Evolutionary conservation across 2,113 vertebrate genomes (phyloP).

Genomic region (Sebastes fasciatus): DNA sequence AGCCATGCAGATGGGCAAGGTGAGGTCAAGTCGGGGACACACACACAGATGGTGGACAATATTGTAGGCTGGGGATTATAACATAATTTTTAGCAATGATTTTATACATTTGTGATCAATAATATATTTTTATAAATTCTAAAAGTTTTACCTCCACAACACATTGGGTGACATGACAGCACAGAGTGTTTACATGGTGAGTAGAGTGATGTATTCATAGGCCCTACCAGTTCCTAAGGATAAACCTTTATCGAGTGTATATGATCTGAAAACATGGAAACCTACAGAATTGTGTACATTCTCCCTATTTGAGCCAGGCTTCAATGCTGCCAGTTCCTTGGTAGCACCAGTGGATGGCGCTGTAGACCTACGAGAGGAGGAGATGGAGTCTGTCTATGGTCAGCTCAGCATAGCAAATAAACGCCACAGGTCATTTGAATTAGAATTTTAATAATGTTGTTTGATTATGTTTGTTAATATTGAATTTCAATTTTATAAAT

Average conservation of each 20-base stretch:
- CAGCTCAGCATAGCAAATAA: background rate
- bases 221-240: background rate
- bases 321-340: background rate
- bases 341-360: constrained; percentile 55
- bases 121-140: too few species aligned
- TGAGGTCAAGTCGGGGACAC: too few species aligned
- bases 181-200: constrained; percentile 30
- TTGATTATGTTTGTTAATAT: too few species aligned
- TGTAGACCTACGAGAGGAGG: constrained; percentile 76
- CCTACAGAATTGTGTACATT: background rate
- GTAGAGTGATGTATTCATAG: background rate
- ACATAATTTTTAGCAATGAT: too few species aligned
- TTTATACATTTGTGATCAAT: too few species aligned
- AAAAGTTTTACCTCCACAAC: too few species aligned
- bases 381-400: constrained; percentile 79
- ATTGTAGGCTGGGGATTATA: too few species aligned
- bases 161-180: background rate
- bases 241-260: background rate
- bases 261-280: background rate
- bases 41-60: too few species aligned
- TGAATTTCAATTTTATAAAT: too few species aligned
- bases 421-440: too few species aligned
- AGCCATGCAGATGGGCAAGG: too few species aligned
- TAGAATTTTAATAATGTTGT: too few species aligned
- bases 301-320: constrained; percentile 3